phyloP scores from a whole-genome alignment of 1,140 invertebrate genomes.

The Choristoneura fumiferana region DNA sequence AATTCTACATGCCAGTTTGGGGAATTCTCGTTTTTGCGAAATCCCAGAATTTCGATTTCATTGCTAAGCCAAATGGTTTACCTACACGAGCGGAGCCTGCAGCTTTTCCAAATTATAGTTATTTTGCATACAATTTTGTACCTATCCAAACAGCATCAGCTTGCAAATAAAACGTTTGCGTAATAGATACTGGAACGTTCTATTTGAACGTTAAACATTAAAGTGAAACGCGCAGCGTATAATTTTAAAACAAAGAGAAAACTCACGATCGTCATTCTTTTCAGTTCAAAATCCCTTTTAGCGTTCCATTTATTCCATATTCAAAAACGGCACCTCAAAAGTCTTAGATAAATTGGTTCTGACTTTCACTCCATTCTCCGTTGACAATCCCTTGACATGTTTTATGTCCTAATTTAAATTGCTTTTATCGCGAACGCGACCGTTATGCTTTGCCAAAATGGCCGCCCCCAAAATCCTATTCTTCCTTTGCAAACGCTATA shows the following conservation, averaged over 20 bases:
- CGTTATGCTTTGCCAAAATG: constrained; percentile 38
- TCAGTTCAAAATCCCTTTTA: constrained; percentile 46
- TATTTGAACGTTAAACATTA: neutral
- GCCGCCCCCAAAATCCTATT: constrained; percentile 36
- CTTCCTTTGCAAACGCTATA: constrained; percentile 41
- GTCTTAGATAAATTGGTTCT: constrained; percentile 58
- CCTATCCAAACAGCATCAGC: neutral
- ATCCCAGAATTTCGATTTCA: no score
- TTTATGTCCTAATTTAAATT: constrained; percentile 72
- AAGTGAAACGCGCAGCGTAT: constrained; percentile 3
- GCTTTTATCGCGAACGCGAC: constrained; percentile 53
- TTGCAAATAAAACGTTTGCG: neutral
- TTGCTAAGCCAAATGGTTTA: no score
- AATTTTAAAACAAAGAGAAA: constrained; percentile 15
- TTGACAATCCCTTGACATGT: constrained; percentile 65
- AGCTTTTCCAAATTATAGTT: no score
- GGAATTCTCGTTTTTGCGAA: no score
- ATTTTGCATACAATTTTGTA: no score
- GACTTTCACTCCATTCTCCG: constrained; percentile 41
- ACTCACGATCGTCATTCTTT: constrained; percentile 35
- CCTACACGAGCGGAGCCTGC: no score
- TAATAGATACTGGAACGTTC: neutral
- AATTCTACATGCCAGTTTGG: no score
- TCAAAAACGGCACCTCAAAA: constrained; percentile 41
- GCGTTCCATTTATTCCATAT: constrained; percentile 41